Base-by-base conservation (phyloP, 2,797 vertebrate species). In the Neosalanx taihuensis region DNA sequence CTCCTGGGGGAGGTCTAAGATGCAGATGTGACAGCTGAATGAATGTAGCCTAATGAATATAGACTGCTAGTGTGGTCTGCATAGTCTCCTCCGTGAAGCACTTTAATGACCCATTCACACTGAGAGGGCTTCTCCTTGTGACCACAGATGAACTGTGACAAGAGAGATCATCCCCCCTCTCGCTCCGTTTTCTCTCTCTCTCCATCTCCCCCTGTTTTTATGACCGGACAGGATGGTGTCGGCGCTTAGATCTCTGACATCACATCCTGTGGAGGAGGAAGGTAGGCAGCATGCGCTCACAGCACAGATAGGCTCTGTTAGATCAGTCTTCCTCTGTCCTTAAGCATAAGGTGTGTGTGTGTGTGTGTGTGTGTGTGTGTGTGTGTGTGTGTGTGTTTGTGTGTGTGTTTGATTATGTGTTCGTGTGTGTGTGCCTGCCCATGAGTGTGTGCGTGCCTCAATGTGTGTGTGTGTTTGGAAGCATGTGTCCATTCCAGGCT, bases 71-170 rank as follows among this genome's bases (percentile, higher is more conserved):
- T 81, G 49, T 73, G 64, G 65, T 70, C 69, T 60, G 64, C 41
- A 56, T 29, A n/a, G 17, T 77, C n/a, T 64, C 64, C 41, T 53
- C 26, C 17, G 46, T 35, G 23, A 61, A 53, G 60, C 5, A 58
- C 71, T 67, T 59, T 84, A 78, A 86, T 72, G 81, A 30, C 58
- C 31, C 67, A 73, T 86, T 84, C 72, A 80, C 58, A 81, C 72
- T 37, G 60, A 78, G 62, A 80, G 66, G 30, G n/a, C 79, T 77
- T n/a, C 81, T 77, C 60, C 67, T 59, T 66, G 56, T 61, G 67
- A 35, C 64, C 26, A 23, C 29, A 67, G 66, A 18, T 56, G 62
- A 69, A 61, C 80, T 61, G 62, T 62, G 57, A 64, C 29, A 72
- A 66, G 12, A 33, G n/a, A 56, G 51, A 53, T 15, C 49, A 76